Evolutionary conservation across 2,888 invertebrate genomes (phyloP), one percentile per base, ranked within the genome.

Genomic region (Drosophila ustulata): DNA sequence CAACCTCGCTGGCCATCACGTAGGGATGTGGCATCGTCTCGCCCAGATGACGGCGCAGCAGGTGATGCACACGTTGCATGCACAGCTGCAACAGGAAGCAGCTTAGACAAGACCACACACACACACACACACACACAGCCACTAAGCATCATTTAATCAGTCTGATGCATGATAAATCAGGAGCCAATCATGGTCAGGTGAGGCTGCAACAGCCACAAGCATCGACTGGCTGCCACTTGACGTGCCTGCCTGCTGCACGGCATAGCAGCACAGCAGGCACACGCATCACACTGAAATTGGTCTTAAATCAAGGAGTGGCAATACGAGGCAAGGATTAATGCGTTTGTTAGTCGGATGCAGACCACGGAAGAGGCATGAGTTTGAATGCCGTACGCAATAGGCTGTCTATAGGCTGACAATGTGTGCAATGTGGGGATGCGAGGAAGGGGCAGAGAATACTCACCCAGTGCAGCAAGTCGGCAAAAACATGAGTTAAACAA

Each of bases 1-100:
- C 95, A 7, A 95, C 95, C 82, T 95, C 95, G 86, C 93, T 94
- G 0, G 94, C 93, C 92, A 95, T 92, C 57, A 94, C 94, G 71
- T 94, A 94, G 0, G 94, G 93, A 53, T 93, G 93, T 0, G 95
- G 95, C 68, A 95, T 93, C 57, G 93, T 93, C 1, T 91, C 86
- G 0, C 94, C 95, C 71, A 95, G 94, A 89, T 95, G 94, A 52
- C 93, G 93, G 23, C 93, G 91, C 7, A 95, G 85, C 3, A 95
- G 93, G 8, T 93, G 91, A 88, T 95, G 94, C 0, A 95, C 91
- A 65, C 68, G 66, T 37, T 74, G 63, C 65, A 75, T 75, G 66
- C 63, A 68, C 57, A 70, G 68, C 73, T 80, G 43, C 25, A 75
- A 57, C 39, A 18, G 32, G 23, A 53, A 47, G 30, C 26, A 46